These are phyloP conservation scores for Cyanoramphus novaezelandiae DNA, from an alignment of 2,113 vertebrate species.

Conservation along the genomic window DNA sequence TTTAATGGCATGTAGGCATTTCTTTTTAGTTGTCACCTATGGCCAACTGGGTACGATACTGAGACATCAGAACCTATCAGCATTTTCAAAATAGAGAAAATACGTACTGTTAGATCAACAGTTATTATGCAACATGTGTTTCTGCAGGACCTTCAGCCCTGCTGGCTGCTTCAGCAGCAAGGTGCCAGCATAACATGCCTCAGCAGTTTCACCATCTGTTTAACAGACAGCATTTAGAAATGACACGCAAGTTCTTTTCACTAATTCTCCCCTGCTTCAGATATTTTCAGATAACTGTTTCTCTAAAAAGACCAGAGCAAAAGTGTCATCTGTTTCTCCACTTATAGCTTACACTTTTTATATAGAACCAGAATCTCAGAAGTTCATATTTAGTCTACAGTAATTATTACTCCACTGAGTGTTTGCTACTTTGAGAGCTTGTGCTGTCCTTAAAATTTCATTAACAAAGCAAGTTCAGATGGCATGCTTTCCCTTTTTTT, in stretches of 20 bases:
- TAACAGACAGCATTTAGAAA: background rate
- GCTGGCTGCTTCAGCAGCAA: background rate
- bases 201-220: constrained; percentile 47
- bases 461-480: background rate
- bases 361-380: background rate
- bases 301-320: background rate
- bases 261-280: background rate
- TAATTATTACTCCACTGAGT: background rate
- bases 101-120: background rate
- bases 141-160: background rate
- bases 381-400: background rate
- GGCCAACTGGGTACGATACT: background rate
- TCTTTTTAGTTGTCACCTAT: background rate
- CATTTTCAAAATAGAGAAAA: background rate
- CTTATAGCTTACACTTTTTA: background rate
- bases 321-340: background rate
- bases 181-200: constrained; percentile 16
- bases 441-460: background rate
- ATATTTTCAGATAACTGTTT: background rate
- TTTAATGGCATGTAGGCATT: background rate
- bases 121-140: background rate
- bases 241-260: background rate
- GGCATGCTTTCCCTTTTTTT: background rate
- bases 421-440: background rate
- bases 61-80: background rate